Conservation (phyloP, 2,888 invertebrate genomes). For the Koerneria pararmatus region DNA sequence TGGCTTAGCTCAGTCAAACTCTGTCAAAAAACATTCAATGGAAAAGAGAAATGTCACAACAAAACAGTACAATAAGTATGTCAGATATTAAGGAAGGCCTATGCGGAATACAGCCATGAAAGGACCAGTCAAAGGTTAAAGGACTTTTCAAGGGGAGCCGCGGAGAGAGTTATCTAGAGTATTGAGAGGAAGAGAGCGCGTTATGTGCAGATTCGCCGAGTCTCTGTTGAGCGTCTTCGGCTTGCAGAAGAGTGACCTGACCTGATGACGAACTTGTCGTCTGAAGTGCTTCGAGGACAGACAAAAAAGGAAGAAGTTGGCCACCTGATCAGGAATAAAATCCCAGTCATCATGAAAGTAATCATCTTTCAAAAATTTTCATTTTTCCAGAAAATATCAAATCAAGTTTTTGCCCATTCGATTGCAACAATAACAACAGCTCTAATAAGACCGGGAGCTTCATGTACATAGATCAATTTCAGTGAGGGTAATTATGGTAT, state of each 20-base stretch:
- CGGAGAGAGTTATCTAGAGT: slow-evolving; percentile 20
- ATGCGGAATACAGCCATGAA: no score
- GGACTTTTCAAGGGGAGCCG: slow-evolving; percentile 5
- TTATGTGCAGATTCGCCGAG: slow-evolving; percentile 15
- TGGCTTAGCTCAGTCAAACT: no score
- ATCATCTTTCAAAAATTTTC: no score
- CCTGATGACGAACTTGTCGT: slow-evolving; percentile 16
- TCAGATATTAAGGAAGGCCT: no score
- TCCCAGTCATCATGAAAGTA: no score
- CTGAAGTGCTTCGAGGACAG: slow-evolving; percentile 21
- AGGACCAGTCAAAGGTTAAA: neutral
- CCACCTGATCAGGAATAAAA: no score
- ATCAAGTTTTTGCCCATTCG: slow-evolving; percentile 19
- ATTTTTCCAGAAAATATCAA: neutral
- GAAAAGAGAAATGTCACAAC: no score
- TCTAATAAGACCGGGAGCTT: slow-evolving; percentile 29
- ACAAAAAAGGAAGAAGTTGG: slow-evolving; percentile 23
- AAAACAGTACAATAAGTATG: no score
- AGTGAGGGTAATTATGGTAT: no score
- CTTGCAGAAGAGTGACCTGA: neutral
- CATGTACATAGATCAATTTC: slow-evolving; percentile 31
- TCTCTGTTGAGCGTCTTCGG: slow-evolving; percentile 11
- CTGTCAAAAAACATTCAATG: no score
- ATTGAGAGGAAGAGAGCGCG: slow-evolving; percentile 22
- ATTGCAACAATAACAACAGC: slow-evolving; percentile 38